Evolutionary conservation across 1,140 invertebrate species (phyloP).

Genomic region (Danaus melanippus): DNA sequence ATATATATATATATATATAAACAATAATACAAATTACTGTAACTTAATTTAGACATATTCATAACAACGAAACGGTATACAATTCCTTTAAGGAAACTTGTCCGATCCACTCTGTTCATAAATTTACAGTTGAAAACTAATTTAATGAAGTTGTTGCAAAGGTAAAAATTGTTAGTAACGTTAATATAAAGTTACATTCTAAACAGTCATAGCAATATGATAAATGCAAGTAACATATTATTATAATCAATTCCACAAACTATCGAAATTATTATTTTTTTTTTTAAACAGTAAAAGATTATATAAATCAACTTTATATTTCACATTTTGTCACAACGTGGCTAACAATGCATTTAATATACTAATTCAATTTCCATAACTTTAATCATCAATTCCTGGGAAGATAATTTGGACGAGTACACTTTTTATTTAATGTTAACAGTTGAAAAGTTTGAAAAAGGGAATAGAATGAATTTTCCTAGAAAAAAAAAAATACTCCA

Average conservation of each 20-base stretch:
- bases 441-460: too few species aligned
- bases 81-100: slow-evolving; percentile 19
- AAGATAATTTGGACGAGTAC: slow-evolving; percentile 65
- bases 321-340: slow-evolving; percentile 68
- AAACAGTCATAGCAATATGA: slow-evolving; percentile 13
- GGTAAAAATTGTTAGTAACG: slow-evolving; percentile 6
- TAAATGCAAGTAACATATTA: slow-evolving; percentile 7
- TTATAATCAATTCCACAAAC: slow-evolving; percentile 33
- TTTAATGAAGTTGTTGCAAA: background rate
- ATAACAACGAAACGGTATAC: slow-evolving; percentile 5
- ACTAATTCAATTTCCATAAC: slow-evolving; percentile 23
- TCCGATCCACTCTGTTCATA: background rate
- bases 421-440: slow-evolving; percentile 13
- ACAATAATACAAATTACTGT: too few species aligned
- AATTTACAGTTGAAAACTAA: too few species aligned
- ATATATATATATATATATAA: too few species aligned
- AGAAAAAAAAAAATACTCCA: too few species aligned
- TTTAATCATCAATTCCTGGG: slow-evolving; percentile 62
- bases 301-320: slow-evolving; percentile 10
- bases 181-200: slow-evolving; percentile 9
- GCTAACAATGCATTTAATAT: slow-evolving; percentile 27
- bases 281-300: slow-evolving; percentile 16
- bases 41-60: background rate
- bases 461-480: too few species aligned
- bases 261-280: slow-evolving; percentile 12